Base-by-base conservation (phyloP, 2,113 vertebrate species). In the Ancistrus triradiatus region DNA sequence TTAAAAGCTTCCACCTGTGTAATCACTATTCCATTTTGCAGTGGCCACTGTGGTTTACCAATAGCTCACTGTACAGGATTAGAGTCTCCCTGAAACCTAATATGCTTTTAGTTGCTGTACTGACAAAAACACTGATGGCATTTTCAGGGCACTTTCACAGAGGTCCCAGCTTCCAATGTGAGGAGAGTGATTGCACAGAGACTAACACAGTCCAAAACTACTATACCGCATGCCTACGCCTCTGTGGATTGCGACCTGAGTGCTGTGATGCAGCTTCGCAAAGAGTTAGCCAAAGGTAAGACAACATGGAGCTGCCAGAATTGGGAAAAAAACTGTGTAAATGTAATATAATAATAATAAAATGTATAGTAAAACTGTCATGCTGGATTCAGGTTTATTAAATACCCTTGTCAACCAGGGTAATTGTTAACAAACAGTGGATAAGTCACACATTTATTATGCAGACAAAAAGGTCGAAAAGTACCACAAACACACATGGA, bases 161-260 rank as follows among this genome's bases (percentile, higher is more conserved):
- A 98, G 82, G 83, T 95, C 75, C 92, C 92, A 47, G 89, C 95
- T 27, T 90, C 93, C 69, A 95, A 91, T 25, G 80, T 95, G 33
- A 90, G 94, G 62, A 92, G 90, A 73, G 90, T 96, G 68, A 98
- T 97, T 66, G 96, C 95, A 69, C 93, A 95, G 78, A 90, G 93
- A 67, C 80, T 98, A 70, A 95, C 89, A 2, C 91, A 95, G 58
- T 97, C 96, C 21, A 98, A 98, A 84, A 89, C 85, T 61, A 96
- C 91, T 47, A 88, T 98, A 75, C 95, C 95, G 73, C 96, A 98
- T 24, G 85, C 93, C 0, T 98, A 98, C 42, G 92, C 91, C 65
- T 87, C 88, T 19, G 80, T 94, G 6, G 88, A 95, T 83, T 98
- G 95, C 80, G 88, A 93, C 69, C 81, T 98, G 70, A 90, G 86